A percentile compares a stretch with the other conserved stretches of the same genome.
phyloP scores from a whole-genome alignment of 2,113 vertebrate species.

The Pelvicachromis taeniatus region DNA sequence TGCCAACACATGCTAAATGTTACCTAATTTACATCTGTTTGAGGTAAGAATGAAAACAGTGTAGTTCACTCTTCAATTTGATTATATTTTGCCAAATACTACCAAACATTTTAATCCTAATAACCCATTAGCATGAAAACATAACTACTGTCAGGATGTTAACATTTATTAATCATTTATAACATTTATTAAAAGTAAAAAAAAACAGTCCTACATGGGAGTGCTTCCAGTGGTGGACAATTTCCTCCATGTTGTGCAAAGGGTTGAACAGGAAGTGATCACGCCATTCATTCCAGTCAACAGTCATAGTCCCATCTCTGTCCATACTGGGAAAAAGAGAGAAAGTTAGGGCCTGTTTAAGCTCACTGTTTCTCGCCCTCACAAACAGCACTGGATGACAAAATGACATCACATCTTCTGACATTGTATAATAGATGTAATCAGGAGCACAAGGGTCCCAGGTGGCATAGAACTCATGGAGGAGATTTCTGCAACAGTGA shows the following conservation, averaged over 20 bases:
- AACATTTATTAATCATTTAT: neutral
- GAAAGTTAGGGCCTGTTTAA: neutral
- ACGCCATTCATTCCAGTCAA: constrained; percentile 89
- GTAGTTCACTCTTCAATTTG: neutral
- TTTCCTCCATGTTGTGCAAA: constrained; percentile 82
- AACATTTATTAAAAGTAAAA: neutral
- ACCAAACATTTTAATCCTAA: neutral
- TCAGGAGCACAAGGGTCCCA: neutral
- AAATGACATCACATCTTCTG: neutral
- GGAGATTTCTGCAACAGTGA: too few relatives aligned
- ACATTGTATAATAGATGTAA: neutral
- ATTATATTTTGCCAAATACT: neutral
- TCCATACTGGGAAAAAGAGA: constrained; percentile 75
- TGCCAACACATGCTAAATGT: neutral
- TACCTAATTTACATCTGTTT: neutral
- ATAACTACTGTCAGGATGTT: neutral
- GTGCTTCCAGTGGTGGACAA: constrained; percentile 86
- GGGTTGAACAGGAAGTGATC: constrained; percentile 88
- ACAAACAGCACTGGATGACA: neutral
- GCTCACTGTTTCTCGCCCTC: neutral
- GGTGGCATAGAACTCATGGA: neutral
- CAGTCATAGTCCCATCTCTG: constrained; percentile 84
- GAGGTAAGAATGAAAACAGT: neutral
- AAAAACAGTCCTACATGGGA: constrained; percentile 26
- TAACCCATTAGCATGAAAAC: neutral